Percentiles rank a stretch among this genome's conserved stretches.
Conservation (phyloP, 2,797 vertebrate genomes). For the Acrocephalus scirpaceus region DNA sequence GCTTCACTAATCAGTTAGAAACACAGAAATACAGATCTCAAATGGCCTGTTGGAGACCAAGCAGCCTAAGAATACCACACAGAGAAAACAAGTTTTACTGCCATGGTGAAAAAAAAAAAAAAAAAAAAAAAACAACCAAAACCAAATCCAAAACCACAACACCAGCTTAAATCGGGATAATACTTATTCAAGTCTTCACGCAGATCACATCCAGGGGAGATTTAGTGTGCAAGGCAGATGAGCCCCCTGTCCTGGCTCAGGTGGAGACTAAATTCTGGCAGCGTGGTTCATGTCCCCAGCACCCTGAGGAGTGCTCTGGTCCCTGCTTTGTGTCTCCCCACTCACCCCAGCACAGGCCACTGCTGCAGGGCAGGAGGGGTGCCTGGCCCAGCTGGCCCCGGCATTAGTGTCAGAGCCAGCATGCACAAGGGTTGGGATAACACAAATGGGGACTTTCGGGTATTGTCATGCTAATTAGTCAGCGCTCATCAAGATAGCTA, state of each 20-base stretch:
- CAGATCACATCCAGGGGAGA: not conserved
- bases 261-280: not conserved
- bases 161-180: not conserved
- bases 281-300: not conserved
- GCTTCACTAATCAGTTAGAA: not conserved
- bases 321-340: not conserved
- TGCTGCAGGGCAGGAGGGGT: not conserved
- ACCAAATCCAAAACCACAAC: too few species aligned
- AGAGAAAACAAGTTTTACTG: not conserved
- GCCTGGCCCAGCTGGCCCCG: not conserved
- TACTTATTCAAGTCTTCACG: not conserved
- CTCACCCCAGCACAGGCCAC: fast-evolving
- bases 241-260: not conserved
- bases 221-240: too few species aligned
- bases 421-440: not conserved
- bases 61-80: not conserved
- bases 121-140: not conserved
- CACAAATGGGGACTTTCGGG: not conserved
- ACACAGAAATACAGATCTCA: not conserved
- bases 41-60: not conserved
- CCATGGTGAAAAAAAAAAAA: not conserved
- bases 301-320: not conserved
- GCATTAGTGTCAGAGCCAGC: not conserved
- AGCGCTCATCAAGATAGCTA: not conserved
- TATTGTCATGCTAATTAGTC: not conserved